These are phyloP conservation scores for Heliconius cydno DNA, from an alignment of 2,888 invertebrate species.

Conservation along the genomic window DNA sequence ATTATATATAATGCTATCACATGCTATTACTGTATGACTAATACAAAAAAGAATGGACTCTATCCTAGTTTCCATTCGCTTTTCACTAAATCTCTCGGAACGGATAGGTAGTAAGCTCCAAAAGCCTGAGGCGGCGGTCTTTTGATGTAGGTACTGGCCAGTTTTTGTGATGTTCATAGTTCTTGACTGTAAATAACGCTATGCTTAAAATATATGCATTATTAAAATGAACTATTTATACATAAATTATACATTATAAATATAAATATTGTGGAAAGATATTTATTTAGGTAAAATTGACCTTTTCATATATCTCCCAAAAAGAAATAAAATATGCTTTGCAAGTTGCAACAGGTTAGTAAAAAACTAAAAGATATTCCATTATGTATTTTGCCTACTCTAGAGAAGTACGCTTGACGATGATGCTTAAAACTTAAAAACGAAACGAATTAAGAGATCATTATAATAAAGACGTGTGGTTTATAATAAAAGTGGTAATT, in stretches of 20 bases:
- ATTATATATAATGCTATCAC: not conserved
- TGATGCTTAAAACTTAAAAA: not conserved
- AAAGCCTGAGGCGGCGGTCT: conserved; percentile 13
- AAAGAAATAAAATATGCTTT: too few species aligned
- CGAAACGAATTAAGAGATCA: not conserved
- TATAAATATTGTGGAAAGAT: not conserved
- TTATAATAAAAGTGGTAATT: too few species aligned
- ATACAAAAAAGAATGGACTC: not conserved
- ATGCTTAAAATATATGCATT: not conserved
- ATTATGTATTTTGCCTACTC: not conserved
- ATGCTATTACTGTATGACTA: not conserved
- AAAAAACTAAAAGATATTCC: not conserved
- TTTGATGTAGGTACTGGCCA: conserved; percentile 9
- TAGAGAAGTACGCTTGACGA: not conserved
- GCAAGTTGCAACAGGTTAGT: not conserved
- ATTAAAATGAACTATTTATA: not conserved
- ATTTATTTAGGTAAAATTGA: not conserved
- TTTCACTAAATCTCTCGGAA: not conserved
- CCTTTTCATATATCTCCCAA: not conserved
- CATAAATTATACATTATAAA: not conserved
- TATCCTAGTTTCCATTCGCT: not conserved
- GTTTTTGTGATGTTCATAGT: conserved; percentile 9
- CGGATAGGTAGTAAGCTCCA: conserved; percentile 8
- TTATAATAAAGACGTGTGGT: not conserved
- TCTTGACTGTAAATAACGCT: conserved; percentile 13